Evolutionary conservation across 2,888 invertebrate species (phyloP), one percentile per base, ranked within the genome.

Genomic region (Leptinotarsa juncta): DNA sequence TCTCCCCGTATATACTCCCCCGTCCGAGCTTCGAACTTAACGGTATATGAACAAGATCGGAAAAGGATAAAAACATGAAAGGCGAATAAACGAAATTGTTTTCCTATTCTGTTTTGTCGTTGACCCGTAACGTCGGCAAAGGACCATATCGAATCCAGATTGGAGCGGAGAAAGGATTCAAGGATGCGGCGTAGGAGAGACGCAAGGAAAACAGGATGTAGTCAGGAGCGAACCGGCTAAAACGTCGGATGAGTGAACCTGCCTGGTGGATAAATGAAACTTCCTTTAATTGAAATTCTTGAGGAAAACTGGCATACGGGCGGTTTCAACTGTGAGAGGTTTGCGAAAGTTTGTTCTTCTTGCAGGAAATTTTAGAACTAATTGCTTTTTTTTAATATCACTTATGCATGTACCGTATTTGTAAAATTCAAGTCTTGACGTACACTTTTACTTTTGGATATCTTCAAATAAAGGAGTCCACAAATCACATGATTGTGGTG

Each of bases 1-100:
- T 10, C 42, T n/a, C 62, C 62, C 62, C 12, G 62, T 62, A 42
- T 62, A 16, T 3, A 32, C n/a, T 18, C 10, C 62, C 42, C 20
- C 23, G 57, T 57, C 57, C 20, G 57, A 57, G 23, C 15, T 3
- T 73, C 20, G 57, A 57, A 57, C 15, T 10, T 73, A 77, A 77
- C 76, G 75, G 73, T 75, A 69, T 72, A 62, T 77, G 75, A 67
- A 66, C 76, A 78, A 76, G 76, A 75, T 71, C 57, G 50, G 18
- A 42, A 62, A 68, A 65, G 67, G 74, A 78, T 77, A 75, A 78
- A 74, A 75, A 75, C 15, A 67, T 76, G 73, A 77, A 79, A 77
- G 67, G 78, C 77, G 75, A 80, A 81, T 79, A 73, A 76, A 80
- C 79, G 80, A 81, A 80, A 80, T 77, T 78, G 80, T 80, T 81